Percentiles rank a stretch among this genome's conserved stretches.
Evolutionary conservation across 2,888 invertebrate species (phyloP).

Genomic region (Melieria crassipennis): DNA sequence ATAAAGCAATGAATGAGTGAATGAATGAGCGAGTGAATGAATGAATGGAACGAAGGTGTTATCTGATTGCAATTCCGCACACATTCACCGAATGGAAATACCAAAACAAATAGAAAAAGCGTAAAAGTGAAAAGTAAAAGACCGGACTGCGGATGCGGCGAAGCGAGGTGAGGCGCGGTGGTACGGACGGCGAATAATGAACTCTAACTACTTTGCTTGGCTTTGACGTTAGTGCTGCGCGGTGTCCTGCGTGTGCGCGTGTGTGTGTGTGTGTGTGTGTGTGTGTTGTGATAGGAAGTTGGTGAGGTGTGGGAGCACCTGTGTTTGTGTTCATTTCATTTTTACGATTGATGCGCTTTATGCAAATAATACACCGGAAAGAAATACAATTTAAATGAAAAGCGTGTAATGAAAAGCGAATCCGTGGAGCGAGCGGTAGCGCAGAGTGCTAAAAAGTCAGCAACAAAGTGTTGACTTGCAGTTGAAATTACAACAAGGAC

Average conservation of each 20-base stretch:
- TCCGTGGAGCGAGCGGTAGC: slow-evolving; percentile 8
- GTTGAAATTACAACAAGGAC: slow-evolving; percentile 26
- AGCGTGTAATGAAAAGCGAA: slow-evolving; percentile 7
- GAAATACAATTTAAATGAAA: slow-evolving; percentile 22
- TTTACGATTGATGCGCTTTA: slow-evolving; percentile 34
- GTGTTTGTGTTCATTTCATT: slow-evolving; percentile 30
- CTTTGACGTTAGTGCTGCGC: not conserved
- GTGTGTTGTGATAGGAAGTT: not conserved
- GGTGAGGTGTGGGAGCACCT: slow-evolving; percentile 44
- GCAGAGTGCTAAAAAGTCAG: slow-evolving; percentile 6
- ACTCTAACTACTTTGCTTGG: no score
- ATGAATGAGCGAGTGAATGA: slow-evolving; percentile 20
- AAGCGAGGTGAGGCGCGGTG: no score
- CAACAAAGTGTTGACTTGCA: slow-evolving; percentile 3
- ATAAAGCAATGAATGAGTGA: slow-evolving; percentile 24
- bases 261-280: slow-evolving; percentile 11
- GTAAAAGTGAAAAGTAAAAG: slow-evolving; percentile 2
- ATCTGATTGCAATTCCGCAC: slow-evolving; percentile 60
- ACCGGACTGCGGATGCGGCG: no score
- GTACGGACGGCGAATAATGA: no score
- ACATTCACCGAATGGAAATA: slow-evolving; percentile 40
- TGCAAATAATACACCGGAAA: slow-evolving; percentile 34
- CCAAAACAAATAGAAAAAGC: slow-evolving; percentile 28
- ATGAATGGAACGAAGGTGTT: slow-evolving; percentile 50
- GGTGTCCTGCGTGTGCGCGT: not conserved